These are phyloP conservation scores for Diadema setosum DNA, from an alignment of 35 echinoderm and acorn worm species.

Conservation along the genomic window DNA sequence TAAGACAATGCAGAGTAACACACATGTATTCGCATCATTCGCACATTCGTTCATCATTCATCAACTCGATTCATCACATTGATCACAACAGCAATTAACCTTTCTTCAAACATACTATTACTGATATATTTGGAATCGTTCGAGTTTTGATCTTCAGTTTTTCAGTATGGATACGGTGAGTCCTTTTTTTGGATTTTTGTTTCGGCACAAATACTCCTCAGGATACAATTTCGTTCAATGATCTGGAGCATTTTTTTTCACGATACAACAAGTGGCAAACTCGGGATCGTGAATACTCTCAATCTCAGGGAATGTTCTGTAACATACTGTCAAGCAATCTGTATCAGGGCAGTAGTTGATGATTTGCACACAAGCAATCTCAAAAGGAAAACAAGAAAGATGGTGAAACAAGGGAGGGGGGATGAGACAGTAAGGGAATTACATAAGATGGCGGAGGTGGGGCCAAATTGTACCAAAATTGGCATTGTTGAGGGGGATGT, in stretches of 20 bases:
- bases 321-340: not conserved
- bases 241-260: not conserved
- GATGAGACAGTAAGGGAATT: not conserved
- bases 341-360: not conserved
- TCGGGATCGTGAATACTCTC: not conserved
- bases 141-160: not conserved
- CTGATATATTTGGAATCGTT: not conserved
- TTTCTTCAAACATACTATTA: too few species aligned
- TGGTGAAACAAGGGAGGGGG: too few species aligned
- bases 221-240: not conserved
- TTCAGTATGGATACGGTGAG: not conserved
- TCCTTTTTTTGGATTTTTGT: not conserved
- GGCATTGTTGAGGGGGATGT: not conserved
- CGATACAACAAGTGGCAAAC: not conserved
- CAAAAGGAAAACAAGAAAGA: not conserved
- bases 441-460: not conserved
- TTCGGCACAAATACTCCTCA: not conserved
- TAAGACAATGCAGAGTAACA: too few species aligned
- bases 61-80: too few species aligned
- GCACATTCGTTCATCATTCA: too few species aligned
- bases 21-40: too few species aligned
- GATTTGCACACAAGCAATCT: not conserved
- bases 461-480: not conserved
- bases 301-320: not conserved
- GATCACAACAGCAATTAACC: too few species aligned